These are phyloP conservation scores for Drosophila navojoa DNA, from an alignment of 1,140 invertebrate genomes.

Conservation along the genomic window DNA sequence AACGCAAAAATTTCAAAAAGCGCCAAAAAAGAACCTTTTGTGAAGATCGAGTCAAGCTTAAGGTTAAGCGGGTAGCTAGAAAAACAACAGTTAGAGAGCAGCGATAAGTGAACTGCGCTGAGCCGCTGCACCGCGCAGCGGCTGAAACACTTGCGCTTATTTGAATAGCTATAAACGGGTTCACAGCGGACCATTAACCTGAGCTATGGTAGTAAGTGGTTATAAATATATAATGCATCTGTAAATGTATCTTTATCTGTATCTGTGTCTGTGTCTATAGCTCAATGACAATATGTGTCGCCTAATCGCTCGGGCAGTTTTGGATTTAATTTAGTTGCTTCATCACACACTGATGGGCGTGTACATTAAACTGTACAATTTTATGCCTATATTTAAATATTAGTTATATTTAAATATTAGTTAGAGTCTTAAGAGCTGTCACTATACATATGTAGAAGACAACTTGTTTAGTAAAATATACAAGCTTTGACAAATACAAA, in stretches of 20 bases:
- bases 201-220: neutral
- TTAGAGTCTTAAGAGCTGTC: too few species aligned
- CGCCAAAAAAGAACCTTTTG: conserved; percentile 41
- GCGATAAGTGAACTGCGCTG: conserved; percentile 29
- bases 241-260: conserved; percentile 4
- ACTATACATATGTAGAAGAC: too few species aligned
- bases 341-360: neutral
- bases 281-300: conserved; percentile 32
- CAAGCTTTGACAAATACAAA: too few species aligned
- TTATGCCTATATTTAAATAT: neutral
- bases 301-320: conserved; percentile 19
- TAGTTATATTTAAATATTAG: neutral
- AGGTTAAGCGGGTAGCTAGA: conserved; percentile 51
- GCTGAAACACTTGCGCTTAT: conserved; percentile 64
- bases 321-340: conserved; percentile 10
- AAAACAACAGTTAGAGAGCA: conserved; percentile 53
- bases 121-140: neutral
- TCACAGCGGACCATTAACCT: conserved; percentile 34
- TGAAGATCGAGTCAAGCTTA: conserved; percentile 45
- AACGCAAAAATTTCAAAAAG: conserved; percentile 45
- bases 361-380: neutral
- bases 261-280: neutral
- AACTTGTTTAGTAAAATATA: too few species aligned
- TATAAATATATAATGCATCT: neutral
- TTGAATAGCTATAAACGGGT: conserved; percentile 39